phyloP scores from a whole-genome alignment of 1,140 invertebrate species.

The Ptiloglossa arizonensis region DNA sequence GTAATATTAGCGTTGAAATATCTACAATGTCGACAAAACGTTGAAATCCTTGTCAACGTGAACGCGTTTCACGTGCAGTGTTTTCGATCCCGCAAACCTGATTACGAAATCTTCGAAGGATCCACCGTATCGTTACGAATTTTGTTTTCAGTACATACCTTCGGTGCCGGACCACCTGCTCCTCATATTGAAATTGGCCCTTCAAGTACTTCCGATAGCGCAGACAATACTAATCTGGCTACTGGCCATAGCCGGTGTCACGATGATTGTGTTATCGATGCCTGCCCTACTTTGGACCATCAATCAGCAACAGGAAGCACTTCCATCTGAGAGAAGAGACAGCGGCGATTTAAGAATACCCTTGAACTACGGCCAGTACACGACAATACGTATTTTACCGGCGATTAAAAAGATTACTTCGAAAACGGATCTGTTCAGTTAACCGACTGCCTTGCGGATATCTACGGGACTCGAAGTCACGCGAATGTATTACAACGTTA shows the following conservation, averaged over 20 bases:
- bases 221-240: conserved; percentile 69
- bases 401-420: conserved; percentile 78
- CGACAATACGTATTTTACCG: conserved; percentile 76
- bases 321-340: conserved; percentile 62
- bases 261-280: conserved; percentile 66
- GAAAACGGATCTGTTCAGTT: conserved; percentile 74
- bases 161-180: conserved; percentile 56
- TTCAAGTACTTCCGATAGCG: conserved; percentile 63
- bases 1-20: too few species aligned
- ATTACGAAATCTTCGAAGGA: too few species aligned
- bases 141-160: conserved; percentile 67
- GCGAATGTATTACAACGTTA: not conserved
- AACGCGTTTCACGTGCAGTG: too few species aligned
- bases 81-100: too few species aligned
- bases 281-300: conserved; percentile 66
- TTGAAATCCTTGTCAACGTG: too few species aligned
- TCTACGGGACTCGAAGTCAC: not conserved
- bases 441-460: conserved; percentile 21
- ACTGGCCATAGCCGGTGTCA: conserved; percentile 66
- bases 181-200: conserved; percentile 59
- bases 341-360: conserved; percentile 76
- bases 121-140: not conserved
- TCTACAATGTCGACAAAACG: too few species aligned
- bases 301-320: conserved; percentile 66
- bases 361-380: conserved; percentile 76